Conservation (phyloP, 2,113 vertebrate species). For the Brachyhypopomus occidentalis region DNA sequence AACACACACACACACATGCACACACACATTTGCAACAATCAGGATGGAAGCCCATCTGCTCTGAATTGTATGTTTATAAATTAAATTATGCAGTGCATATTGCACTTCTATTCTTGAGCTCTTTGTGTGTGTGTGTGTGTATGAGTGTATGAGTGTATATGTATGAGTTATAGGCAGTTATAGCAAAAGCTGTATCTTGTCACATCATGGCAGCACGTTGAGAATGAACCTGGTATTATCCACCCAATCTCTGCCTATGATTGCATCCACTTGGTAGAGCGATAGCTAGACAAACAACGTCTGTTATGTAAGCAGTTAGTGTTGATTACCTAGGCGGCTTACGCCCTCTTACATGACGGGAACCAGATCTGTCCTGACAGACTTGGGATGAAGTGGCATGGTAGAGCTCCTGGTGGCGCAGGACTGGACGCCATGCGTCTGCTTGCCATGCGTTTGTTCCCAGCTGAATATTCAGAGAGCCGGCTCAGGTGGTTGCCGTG, state of each 20-base stretch:
- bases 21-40: slow-evolving; percentile 37
- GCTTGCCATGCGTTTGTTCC: slow-evolving; percentile 42
- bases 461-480: slow-evolving; percentile 54
- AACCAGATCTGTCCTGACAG: slow-evolving; percentile 41
- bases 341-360: slow-evolving; percentile 28
- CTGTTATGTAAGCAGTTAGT: neutral
- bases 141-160: neutral
- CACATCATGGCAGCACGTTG: slow-evolving; percentile 10
- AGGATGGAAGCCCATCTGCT: slow-evolving; percentile 50
- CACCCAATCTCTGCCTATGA: neutral
- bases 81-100: slow-evolving; percentile 24
- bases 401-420: slow-evolving; percentile 37
- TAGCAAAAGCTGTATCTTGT: slow-evolving; percentile 1
- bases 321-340: neutral
- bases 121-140: neutral
- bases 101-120: slow-evolving; percentile 49
- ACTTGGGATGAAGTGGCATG: slow-evolving; percentile 44
- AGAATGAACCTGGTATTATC: neutral
- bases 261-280: neutral
- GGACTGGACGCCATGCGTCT: slow-evolving; percentile 31
- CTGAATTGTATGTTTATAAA: slow-evolving; percentile 42
- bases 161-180: neutral
- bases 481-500: slow-evolving; percentile 54
- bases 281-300: neutral
- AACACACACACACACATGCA: neutral